Conservation (phyloP, 2,888 invertebrate genomes). For the Euzophera pinguis region DNA sequence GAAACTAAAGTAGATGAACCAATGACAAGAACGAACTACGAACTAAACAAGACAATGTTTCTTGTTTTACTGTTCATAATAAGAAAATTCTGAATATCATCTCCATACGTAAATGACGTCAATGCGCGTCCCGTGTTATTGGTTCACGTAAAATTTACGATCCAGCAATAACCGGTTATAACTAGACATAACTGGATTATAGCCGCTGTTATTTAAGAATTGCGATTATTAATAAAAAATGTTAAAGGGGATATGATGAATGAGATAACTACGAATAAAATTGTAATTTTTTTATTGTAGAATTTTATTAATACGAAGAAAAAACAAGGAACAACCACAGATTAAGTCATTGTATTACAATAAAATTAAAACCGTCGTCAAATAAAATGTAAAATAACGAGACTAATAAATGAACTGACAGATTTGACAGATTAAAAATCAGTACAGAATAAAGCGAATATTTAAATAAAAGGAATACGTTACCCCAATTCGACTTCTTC, state of each 20-base stretch:
- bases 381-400: too few species aligned
- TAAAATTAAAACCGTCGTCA: too few species aligned
- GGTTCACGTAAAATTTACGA: constrained; percentile 64
- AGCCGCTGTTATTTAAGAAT: constrained; percentile 24
- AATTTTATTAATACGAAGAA: not conserved
- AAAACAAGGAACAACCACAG: too few species aligned
- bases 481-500: constrained; percentile 1
- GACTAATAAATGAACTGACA: constrained; percentile 1
- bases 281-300: not conserved
- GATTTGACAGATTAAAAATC: constrained; percentile 2
- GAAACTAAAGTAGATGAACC: too few species aligned
- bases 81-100: not conserved
- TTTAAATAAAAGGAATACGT: constrained; percentile 8
- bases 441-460: not conserved
- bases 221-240: constrained; percentile 22
- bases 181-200: constrained; percentile 54
- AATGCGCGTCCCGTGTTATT: constrained; percentile 42
- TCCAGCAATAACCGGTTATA: constrained; percentile 48
- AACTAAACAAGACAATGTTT: too few species aligned
- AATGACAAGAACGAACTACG: too few species aligned
- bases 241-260: constrained; percentile 6
- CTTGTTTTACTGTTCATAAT: too few species aligned
- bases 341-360: too few species aligned
- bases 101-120: not conserved
- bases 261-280: not conserved